Conservation (phyloP, 2,797 vertebrate genomes). For the Synanceia verrucosa region DNA sequence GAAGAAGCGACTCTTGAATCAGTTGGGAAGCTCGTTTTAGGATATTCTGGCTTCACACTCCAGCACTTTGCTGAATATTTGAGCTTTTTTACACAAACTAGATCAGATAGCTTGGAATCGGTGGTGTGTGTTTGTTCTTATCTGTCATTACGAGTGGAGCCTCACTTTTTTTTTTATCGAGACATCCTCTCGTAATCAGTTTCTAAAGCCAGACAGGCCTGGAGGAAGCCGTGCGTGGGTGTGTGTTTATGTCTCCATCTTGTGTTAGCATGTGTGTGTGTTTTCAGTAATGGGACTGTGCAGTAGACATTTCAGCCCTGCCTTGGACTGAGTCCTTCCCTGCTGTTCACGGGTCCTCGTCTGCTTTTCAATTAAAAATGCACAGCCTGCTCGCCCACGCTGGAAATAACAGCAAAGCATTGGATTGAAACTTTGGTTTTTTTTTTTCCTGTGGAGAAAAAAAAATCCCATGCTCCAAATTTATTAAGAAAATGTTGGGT, state of each 20-base stretch:
- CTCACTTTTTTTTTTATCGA: background rate
- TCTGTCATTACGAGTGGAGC: background rate
- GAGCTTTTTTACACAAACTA: background rate
- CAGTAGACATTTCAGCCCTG: background rate
- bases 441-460: too few relatives aligned
- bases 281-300: constrained; percentile 11
- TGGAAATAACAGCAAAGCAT: background rate
- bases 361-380: background rate
- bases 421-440: background rate
- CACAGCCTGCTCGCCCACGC: background rate
- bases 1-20: background rate
- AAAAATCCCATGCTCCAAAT: background rate
- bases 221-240: constrained; percentile 23
- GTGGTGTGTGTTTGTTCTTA: background rate
- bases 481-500: background rate
- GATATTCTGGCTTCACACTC: background rate
- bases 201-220: constrained; percentile 11
- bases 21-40: background rate
- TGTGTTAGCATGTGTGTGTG: constrained; percentile 37
- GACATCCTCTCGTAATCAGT: constrained; percentile 6
- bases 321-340: constrained; percentile 4
- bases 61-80: too few relatives aligned
- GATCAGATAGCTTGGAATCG: background rate
- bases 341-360: background rate
- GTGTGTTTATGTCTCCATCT: constrained; percentile 60